Base-by-base conservation (phyloP, 2,888 invertebrate species). In the Agapostemon virescens region DNA sequence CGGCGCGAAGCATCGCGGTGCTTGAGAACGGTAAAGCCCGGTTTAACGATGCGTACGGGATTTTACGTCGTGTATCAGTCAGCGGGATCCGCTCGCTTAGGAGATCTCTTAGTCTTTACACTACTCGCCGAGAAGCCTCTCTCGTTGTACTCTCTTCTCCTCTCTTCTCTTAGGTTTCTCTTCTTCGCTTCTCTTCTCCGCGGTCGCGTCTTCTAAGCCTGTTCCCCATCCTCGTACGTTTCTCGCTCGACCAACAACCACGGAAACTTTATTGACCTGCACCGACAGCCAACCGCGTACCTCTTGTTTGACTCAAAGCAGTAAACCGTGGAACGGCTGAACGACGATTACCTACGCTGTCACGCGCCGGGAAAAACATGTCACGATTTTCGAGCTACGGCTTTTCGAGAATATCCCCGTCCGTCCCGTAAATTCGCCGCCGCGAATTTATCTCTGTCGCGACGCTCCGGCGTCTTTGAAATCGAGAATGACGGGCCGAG, bases 1-100 rank as follows among this genome's bases (percentile, higher is more conserved):
- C 75, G 71, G 52, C 72, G 70, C 71, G 55, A 26, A 15, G 26
- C 55, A 55, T 23, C 55, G 67, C 76, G 83, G 83, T 81, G 84
- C 79, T 49, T 49, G 49, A n/a, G 74, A 83, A 83, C 86, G 85
- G 83, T 87, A 84, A 88, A 86, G 82, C 83, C 42, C 69, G 72
- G 84, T 77, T 88, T 87, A 88, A 88, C 89, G 88, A 87, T 75
- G 85, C 84, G 83, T 79, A 80, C 83, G 80, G 83, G 87, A 86
- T 86, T 89, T 89, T 86, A 88, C 86, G 86, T 77, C 82, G 85
- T 86, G 88, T 86, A 86, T 86, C 86, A 86, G 84, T 84, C 82
- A 81, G 79, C 87, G 70, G 68, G 79, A 79, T 72, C 67, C 81
- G 76, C 79, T 82, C 84, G 76, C 84, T 84, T 69, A 78, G 66